phyloP scores from a whole-genome alignment of 2,113 vertebrate genomes.

The Genyomyrus donnyi region DNA sequence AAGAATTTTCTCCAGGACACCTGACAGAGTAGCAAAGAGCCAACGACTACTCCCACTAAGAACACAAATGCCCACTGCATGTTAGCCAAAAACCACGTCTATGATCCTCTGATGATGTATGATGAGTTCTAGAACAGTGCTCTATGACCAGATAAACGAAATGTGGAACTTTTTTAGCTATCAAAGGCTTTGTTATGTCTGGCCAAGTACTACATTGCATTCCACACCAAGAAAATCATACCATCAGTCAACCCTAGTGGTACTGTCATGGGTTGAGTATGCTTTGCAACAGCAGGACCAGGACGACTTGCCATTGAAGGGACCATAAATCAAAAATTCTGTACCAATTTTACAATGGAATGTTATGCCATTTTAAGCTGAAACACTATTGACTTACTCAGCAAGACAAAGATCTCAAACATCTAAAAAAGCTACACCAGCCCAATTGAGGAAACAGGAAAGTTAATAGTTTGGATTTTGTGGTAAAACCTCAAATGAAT shows the following conservation, averaged over 20 bases:
- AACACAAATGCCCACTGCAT: background rate
- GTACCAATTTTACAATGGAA: background rate
- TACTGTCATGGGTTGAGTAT: background rate
- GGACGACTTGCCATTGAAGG: background rate
- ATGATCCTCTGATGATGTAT: background rate
- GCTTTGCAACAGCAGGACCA: background rate
- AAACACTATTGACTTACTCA: background rate
- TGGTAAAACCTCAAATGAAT: background rate
- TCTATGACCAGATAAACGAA: background rate
- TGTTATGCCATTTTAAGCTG: background rate
- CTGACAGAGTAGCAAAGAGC: background rate
- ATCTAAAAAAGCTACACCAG: background rate
- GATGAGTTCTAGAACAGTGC: background rate
- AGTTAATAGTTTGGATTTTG: background rate
- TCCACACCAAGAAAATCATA: background rate
- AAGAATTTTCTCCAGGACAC: background rate
- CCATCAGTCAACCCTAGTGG: background rate
- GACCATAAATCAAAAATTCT: background rate
- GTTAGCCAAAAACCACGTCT: background rate
- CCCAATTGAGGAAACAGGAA: background rate
- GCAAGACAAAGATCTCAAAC: background rate
- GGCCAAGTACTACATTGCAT: background rate
- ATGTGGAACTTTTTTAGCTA: background rate
- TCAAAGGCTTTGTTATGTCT: background rate
- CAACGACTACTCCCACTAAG: background rate